Conservation (phyloP, 2,888 invertebrate species). For the Thumatha senex region DNA sequence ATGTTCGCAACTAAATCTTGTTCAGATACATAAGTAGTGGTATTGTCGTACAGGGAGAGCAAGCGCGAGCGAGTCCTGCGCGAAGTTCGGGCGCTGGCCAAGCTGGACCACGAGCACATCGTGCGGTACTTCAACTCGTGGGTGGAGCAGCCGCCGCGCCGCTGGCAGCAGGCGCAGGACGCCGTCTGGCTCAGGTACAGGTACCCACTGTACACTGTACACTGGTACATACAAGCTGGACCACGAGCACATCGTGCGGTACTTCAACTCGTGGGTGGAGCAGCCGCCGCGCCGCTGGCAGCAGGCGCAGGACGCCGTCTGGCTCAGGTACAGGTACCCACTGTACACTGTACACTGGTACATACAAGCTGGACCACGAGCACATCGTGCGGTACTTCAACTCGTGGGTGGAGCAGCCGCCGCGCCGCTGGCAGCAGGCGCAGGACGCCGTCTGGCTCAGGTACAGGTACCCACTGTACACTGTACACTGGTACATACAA, state of each 20-base stretch:
- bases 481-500: too few relatives aligned
- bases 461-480: slow-evolving; percentile 40
- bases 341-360: too few relatives aligned
- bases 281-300: slow-evolving; percentile 95
- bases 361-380: slow-evolving; percentile 95
- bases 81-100: slow-evolving; percentile 97
- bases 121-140: slow-evolving; percentile 98
- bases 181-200: slow-evolving; percentile 79
- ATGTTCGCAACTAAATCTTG: too few relatives aligned
- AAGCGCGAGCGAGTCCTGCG: slow-evolving; percentile 95
- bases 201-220: background rate
- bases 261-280: slow-evolving; percentile 98
- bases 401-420: slow-evolving; percentile 97
- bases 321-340: slow-evolving; percentile 68
- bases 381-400: slow-evolving; percentile 98
- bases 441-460: slow-evolving; percentile 87
- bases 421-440: slow-evolving; percentile 92
- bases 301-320: slow-evolving; percentile 88
- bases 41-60: slow-evolving; percentile 82
- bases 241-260: slow-evolving; percentile 97
- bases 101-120: slow-evolving; percentile 96
- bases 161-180: slow-evolving; percentile 94
- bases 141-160: slow-evolving; percentile 95
- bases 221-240: too few relatives aligned
- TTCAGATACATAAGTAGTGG: too few relatives aligned